phyloP scores from a whole-genome alignment of 2,797 vertebrate genomes.

The Todus mexicanus region DNA sequence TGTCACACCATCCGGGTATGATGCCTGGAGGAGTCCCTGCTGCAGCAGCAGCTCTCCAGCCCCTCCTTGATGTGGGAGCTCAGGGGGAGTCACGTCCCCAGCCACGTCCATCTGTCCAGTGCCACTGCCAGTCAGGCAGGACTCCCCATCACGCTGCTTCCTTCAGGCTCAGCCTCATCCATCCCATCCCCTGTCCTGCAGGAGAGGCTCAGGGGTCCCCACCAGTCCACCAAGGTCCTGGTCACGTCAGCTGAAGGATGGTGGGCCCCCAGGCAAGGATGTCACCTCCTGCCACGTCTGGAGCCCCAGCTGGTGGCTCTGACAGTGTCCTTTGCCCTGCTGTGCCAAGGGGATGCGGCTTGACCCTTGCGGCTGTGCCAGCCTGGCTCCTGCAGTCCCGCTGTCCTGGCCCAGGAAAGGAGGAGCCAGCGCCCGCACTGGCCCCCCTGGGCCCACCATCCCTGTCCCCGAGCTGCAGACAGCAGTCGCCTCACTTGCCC shows the following conservation, averaged over 20 bases:
- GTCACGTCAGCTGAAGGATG: background rate
- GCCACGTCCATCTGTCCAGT: background rate
- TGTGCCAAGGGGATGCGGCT: background rate
- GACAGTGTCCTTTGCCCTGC: background rate
- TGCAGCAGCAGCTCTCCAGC: background rate
- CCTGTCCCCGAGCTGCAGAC: background rate
- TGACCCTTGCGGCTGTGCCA: background rate
- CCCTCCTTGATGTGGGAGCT: background rate
- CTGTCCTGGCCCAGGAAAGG: background rate
- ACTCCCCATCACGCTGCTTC: background rate
- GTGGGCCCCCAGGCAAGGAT: background rate
- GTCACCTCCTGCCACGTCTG: background rate
- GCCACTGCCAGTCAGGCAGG: background rate
- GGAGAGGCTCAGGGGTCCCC: background rate
- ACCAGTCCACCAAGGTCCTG: background rate
- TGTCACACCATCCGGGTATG: fast-evolving
- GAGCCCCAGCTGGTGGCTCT: background rate
- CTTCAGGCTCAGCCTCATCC: background rate
- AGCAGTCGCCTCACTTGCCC: background rate
- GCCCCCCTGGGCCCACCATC: background rate
- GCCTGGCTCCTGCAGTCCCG: fast-evolving
- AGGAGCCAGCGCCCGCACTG: background rate
- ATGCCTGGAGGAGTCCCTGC: background rate
- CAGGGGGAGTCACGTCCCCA: fast-evolving
- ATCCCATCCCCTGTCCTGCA: background rate